Conservation (phyloP, 2,113 vertebrate genomes). For the Xenopus borealis region DNA sequence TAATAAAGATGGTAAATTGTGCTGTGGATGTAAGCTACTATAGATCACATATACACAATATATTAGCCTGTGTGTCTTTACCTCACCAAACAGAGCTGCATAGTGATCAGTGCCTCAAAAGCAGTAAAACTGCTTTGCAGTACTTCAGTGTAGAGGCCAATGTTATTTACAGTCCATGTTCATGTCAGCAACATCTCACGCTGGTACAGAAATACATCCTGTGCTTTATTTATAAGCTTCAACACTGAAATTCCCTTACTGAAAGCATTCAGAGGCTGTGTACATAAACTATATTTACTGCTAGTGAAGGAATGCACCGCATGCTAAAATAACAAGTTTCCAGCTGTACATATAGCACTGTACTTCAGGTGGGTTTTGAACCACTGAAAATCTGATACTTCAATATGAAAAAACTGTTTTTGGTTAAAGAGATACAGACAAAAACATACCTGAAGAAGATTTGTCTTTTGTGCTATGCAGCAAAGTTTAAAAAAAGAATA, state of each 20-base stretch:
- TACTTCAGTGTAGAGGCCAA: conserved; percentile 10
- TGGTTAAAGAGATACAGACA: no score
- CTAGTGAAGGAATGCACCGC: background rate
- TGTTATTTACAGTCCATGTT: conserved; percentile 31
- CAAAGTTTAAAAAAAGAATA: no score
- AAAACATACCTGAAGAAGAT: no score
- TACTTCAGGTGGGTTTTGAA: background rate
- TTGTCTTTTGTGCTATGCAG: no score
- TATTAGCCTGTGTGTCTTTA: no score
- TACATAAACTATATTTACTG: conserved; percentile 15
- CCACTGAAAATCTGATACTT: no score
- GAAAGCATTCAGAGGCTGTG: conserved; percentile 10
- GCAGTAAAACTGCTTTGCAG: conserved; percentile 18
- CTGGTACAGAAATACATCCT: conserved; percentile 23
- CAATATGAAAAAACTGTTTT: no score
- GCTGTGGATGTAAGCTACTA: no score
- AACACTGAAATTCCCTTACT: conserved; percentile 7
- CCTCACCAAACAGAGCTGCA: no score
- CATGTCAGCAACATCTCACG: conserved; percentile 27
- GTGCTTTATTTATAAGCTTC: conserved; percentile 38
- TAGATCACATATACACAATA: no score
- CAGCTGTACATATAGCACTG: background rate
- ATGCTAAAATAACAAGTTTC: background rate
- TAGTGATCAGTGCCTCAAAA: background rate
- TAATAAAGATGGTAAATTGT: no score